These are phyloP conservation scores for Micromesistius poutassou DNA, from an alignment of 2,797 vertebrate genomes.

Conservation along the genomic window DNA sequence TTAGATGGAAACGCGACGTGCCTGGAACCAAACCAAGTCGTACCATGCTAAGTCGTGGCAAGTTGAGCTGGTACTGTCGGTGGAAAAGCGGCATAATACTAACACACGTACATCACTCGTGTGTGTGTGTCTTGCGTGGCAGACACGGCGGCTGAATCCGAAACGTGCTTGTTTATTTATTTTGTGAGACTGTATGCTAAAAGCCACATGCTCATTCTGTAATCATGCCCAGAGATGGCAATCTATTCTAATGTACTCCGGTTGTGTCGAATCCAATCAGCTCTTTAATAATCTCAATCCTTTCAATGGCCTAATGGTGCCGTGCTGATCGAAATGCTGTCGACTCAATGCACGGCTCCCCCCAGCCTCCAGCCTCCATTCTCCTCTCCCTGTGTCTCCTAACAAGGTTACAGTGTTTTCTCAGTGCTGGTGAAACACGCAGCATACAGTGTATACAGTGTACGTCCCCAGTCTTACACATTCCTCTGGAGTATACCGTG, in stretches of 20 bases:
- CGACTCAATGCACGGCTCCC: background rate
- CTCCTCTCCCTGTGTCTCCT: background rate
- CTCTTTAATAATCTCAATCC: background rate
- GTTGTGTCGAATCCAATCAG: conserved; percentile 2
- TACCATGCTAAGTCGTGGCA: too few relatives aligned
- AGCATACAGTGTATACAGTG: background rate
- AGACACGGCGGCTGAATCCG: background rate
- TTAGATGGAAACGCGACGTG: too few relatives aligned
- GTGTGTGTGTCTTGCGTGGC: too few relatives aligned
- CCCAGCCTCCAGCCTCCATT: background rate
- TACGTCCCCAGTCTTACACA: too few relatives aligned
- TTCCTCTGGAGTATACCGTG: too few relatives aligned
- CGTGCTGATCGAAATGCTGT: background rate
- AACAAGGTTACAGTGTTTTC: background rate
- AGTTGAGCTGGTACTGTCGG: too few relatives aligned
- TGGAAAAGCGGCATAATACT: too few relatives aligned
- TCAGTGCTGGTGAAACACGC: background rate
- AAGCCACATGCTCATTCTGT: background rate
- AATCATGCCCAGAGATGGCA: background rate
- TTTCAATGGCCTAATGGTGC: background rate
- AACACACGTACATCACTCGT: background rate
- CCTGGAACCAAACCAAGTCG: too few relatives aligned
- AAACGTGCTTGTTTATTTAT: background rate
- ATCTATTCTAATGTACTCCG: background rate
- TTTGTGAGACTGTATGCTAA: too few relatives aligned